Percentiles rank a stretch among this genome's conserved stretches.
phyloP scores from a whole-genome alignment of 2,113 vertebrate genomes.

The Megaleporinus macrocephalus region DNA sequence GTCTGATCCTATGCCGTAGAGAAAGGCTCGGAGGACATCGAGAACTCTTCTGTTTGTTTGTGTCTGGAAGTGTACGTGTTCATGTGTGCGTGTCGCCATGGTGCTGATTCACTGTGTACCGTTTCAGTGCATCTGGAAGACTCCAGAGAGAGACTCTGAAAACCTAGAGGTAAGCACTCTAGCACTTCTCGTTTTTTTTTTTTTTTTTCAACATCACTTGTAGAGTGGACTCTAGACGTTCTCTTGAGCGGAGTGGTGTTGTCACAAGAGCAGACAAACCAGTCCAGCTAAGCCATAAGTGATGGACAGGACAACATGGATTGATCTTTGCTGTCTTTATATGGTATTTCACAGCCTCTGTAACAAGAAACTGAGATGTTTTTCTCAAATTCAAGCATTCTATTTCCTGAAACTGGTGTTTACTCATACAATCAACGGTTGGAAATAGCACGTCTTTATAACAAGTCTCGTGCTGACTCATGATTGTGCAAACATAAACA shows the following conservation, averaged over 20 bases:
- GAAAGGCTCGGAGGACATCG: slow-evolving; percentile 32
- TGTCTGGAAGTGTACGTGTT: slow-evolving; percentile 21
- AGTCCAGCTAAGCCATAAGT: not conserved
- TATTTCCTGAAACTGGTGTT: not conserved
- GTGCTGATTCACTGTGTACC: slow-evolving; percentile 77
- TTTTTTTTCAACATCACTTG: not conserved
- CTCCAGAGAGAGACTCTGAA: slow-evolving; percentile 66
- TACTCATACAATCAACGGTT: not conserved
- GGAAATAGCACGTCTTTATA: not conserved
- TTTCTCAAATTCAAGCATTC: not conserved
- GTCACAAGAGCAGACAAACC: not conserved
- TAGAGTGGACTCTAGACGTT: not conserved
- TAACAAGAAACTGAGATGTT: not conserved
- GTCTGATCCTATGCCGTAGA: not conserved
- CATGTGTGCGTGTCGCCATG: slow-evolving; percentile 64
- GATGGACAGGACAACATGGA: not conserved
- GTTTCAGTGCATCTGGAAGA: slow-evolving; percentile 82
- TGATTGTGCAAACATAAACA: slow-evolving; percentile 21
- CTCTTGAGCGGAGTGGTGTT: not conserved
- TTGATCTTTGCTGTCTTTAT: not conserved
- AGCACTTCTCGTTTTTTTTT: not conserved
- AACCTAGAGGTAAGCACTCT: slow-evolving; percentile 83
- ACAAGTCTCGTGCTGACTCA: slow-evolving; percentile 1
- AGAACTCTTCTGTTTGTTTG: slow-evolving; percentile 30
- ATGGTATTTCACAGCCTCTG: not conserved